Evolutionary conservation across 1,140 invertebrate species (phyloP), one percentile per base, ranked within the genome.

Genomic region (Helicoverpa zea): DNA sequence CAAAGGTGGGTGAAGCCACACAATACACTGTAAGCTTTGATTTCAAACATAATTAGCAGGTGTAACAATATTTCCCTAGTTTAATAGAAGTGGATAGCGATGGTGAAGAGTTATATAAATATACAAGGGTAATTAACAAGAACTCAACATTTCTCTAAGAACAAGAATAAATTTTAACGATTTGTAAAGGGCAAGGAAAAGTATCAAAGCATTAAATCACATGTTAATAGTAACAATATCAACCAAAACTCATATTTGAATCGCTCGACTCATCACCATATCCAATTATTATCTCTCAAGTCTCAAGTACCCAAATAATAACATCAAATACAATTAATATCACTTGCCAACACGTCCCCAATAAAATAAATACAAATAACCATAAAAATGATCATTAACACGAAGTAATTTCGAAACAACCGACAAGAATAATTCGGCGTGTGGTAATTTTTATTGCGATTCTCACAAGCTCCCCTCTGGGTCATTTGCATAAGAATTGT

Each of bases 401-500:
- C 63, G 30, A 29, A 70, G n/a, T 79, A 58, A 63, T 51, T 56
- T 35, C 18, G 61, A 76, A 79, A 49, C 76, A 70, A 68, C 51
- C 43, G 10, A 2, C 16, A 14, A 66, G 52, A 68, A 70, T 68
- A 79, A 79, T 79, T 54, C 64, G 52, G 76, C 64, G 64, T 79
- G 54, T 64, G 1, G 56, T 79, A 68, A 79, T 79, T 79, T 78
- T 79, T 79, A 79, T 79, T 79, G 76, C 76, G 13, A 47, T 68
- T 79, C 64, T 68, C 76, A 68, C 63, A 59, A 30, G 49, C n/a
- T 16, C 59, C 35, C 63, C 74, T 54, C 5, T 10, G 49, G 47
- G 11, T 51, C n/a, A 79, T 81, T 75, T 81, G 61, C 79, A 75
- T 81, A 75, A 68, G 58, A 64, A 81, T 81, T 35, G 59, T 81